Evolutionary conservation across 2,797 vertebrate species (phyloP).

Genomic region (Scomberomorus guttatus): DNA sequence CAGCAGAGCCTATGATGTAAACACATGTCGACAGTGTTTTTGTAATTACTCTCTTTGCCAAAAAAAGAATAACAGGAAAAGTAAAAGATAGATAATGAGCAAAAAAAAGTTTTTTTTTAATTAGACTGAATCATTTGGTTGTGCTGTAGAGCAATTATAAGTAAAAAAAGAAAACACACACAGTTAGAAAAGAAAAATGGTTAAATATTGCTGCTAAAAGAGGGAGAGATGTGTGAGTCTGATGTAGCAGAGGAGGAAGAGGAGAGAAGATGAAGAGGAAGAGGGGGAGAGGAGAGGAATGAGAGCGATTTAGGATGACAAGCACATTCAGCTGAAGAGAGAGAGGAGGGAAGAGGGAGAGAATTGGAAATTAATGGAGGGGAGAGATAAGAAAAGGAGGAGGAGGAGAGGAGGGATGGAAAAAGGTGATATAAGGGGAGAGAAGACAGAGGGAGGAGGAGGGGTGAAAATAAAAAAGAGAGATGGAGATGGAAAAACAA

Average conservation of each 20-base stretch:
- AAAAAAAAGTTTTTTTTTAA: no score
- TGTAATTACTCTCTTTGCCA: no score
- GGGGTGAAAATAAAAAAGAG: constrained; percentile 12
- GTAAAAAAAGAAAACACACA: not conserved
- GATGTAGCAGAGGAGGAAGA: constrained; percentile 13
- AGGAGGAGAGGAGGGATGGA: constrained; percentile 39
- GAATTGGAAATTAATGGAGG: constrained; percentile 75
- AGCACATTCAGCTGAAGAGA: constrained; percentile 65
- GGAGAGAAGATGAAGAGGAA: constrained; percentile 35
- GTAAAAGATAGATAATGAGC: no score
- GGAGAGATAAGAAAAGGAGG: constrained; percentile 67
- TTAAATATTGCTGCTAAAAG: not conserved
- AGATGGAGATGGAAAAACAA: constrained; percentile 41
- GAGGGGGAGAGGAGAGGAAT: constrained; percentile 53
- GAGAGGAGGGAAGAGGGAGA: constrained; percentile 55
- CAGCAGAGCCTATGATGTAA: no score
- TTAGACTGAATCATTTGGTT: not conserved
- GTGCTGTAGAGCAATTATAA: not conserved
- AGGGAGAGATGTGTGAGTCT: constrained; percentile 3
- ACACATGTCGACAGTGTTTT: no score
- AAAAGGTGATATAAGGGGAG: constrained; percentile 20
- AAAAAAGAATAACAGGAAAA: no score
- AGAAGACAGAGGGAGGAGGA: not conserved
- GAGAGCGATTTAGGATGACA: constrained; percentile 70
- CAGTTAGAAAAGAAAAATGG: not conserved